Evolutionary conservation across 2,888 invertebrate genomes (phyloP).

Genomic region (Epinotia ramella): DNA sequence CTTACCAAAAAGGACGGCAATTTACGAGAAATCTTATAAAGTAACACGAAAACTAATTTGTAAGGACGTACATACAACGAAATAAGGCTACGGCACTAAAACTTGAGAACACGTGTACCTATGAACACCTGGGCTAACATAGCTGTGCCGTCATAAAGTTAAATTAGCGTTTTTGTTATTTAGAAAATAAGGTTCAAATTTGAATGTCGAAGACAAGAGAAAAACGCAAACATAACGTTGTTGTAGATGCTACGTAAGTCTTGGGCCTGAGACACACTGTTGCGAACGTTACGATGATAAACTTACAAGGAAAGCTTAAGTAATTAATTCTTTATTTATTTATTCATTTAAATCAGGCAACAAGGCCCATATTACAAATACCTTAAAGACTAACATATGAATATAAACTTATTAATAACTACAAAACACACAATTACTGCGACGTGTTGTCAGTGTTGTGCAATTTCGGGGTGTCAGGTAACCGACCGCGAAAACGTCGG

Average conservation of each 20-base stretch:
- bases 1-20: conserved; percentile 35
- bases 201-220: not conserved
- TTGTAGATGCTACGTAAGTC: conserved; percentile 37
- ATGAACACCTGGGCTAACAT: conserved; percentile 42
- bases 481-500: no score
- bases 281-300: conserved; percentile 8
- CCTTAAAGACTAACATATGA: no score
- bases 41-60: conserved; percentile 57
- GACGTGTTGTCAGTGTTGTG: no score
- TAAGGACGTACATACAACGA: conserved; percentile 61
- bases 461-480: no score
- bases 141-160: not conserved
- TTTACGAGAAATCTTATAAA: conserved; percentile 44
- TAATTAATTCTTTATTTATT: no score
- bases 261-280: conserved; percentile 34
- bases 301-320: not conserved
- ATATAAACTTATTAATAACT: no score
- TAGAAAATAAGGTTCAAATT: not conserved
- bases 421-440: no score
- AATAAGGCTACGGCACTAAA: conserved; percentile 64
- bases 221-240: conserved; percentile 24
- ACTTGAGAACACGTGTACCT: conserved; percentile 47
- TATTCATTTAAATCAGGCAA: no score
- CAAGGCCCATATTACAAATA: no score
- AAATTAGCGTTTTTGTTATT: not conserved